Evolutionary conservation across 2,797 vertebrate genomes (phyloP).

Genomic region (Fratercula arctica): DNA sequence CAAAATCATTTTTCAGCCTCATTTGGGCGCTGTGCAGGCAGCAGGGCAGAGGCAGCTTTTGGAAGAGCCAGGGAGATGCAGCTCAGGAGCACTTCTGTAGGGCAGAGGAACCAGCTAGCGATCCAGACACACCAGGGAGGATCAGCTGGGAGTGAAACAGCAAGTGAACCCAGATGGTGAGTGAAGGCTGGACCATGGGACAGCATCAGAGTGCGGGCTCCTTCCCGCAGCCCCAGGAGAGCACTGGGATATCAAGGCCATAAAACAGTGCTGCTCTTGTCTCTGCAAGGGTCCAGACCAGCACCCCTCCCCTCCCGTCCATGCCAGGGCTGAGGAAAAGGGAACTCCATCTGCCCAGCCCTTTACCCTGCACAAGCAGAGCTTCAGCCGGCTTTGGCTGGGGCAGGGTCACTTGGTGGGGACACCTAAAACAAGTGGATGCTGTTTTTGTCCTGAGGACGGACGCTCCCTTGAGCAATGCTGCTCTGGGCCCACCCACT

Average conservation of each 20-base stretch:
- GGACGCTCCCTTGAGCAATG: rapidly evolving
- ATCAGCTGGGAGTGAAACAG: neutral
- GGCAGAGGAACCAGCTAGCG: neutral
- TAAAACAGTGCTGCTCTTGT: neutral
- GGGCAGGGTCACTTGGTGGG: neutral
- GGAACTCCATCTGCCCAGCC: neutral
- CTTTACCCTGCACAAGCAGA: neutral
- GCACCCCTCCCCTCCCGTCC: neutral
- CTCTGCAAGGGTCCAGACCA: neutral
- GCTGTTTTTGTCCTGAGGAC: neutral
- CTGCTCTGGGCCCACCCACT: neutral
- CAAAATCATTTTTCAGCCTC: conserved; percentile 7
- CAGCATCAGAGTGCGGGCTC: neutral
- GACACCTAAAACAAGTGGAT: neutral
- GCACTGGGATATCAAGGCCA: rapidly evolving
- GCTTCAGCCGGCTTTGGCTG: neutral
- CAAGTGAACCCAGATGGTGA: neutral
- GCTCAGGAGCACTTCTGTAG: neutral
- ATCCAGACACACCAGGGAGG: neutral
- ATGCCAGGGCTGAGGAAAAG: neutral
- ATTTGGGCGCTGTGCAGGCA: neutral
- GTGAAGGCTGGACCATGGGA: neutral
- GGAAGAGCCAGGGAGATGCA: neutral
- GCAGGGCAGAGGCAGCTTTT: neutral
- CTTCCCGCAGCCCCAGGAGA: neutral